Evolutionary conservation across 1,140 invertebrate genomes (phyloP).

Genomic region (Heliconius himera): DNA sequence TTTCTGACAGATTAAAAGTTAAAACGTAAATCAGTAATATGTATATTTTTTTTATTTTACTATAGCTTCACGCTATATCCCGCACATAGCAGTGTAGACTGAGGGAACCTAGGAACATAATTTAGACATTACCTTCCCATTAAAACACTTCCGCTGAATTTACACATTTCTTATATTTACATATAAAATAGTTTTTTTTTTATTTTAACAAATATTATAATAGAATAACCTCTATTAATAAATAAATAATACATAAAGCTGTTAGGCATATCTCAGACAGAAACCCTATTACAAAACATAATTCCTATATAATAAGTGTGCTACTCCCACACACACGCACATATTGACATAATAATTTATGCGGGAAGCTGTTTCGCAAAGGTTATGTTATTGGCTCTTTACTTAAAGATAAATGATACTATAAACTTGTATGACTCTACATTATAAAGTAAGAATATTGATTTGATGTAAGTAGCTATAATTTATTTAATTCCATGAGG

Average conservation of each 20-base stretch:
- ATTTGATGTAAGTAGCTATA: background rate
- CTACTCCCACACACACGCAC: background rate
- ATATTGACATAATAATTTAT: conserved; percentile 23
- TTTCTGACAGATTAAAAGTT: too few relatives aligned
- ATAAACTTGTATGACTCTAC: background rate
- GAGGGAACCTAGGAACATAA: too few relatives aligned
- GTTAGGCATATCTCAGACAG: background rate
- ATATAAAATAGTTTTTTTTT: too few relatives aligned
- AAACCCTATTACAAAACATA: background rate
- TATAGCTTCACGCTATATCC: too few relatives aligned
- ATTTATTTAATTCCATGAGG: too few relatives aligned
- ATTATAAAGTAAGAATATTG: conserved; percentile 3
- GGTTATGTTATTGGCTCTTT: conserved; percentile 19
- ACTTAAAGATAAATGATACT: conserved; percentile 7
- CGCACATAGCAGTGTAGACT: too few relatives aligned
- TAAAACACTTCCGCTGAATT: too few relatives aligned
- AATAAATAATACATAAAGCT: background rate
- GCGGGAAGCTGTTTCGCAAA: conserved; percentile 20
- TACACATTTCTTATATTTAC: too few relatives aligned
- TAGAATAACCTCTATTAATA: background rate
- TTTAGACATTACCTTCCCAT: too few relatives aligned
- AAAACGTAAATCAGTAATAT: too few relatives aligned
- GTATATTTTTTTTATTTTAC: too few relatives aligned
- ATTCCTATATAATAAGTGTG: conserved; percentile 12
- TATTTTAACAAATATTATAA: background rate